Base-by-base conservation (phyloP, 2,888 invertebrate genomes). In the Cheilosia scutellata region DNA sequence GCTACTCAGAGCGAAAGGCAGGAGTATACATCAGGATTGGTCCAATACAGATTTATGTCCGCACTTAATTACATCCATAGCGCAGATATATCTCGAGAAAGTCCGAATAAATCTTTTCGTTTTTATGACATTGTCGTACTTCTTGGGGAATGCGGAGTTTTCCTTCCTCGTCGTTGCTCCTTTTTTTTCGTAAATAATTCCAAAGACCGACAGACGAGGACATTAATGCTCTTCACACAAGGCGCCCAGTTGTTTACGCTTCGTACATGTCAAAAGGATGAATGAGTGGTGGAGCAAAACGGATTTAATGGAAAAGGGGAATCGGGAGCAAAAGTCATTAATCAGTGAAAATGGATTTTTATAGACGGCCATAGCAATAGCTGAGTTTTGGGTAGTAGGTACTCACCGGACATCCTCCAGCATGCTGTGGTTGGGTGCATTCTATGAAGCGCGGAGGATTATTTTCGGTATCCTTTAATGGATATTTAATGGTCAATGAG, bases 11-110 rank as follows among this genome's bases (percentile, higher is more conserved):
- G 29, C 6, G 11, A 9, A 20, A 4, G 4, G 4, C 11, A 11
- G 9, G 20, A 4, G 37, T 13, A 9, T 42, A 55, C 31, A 57
- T 20, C n/a, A 20, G 47, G 42, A 47, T 66, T 58, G 25, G 75
- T 51, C 53, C 76, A 60, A 68, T 77, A 62, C 13, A 53, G 68
- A 77, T 68, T 70, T 77, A 70, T 70, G 55, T 49, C 27, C 44
- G 44, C 53, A 68, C 70, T 70, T 70, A 77, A 70, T 77, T 62
- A 70, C 68, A 53, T 68, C 77, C 53, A 25, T 29, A 29, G 40
- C n/a, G 13, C 11, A 53, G 60, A 51, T 68, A 51, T 68, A 51
- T 44, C 44, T n/a, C 13, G 4, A 20, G 44, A 44, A 68, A 44
- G 29, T 25, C 51, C 33, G 6, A 27, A 55, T 33, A 60, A 60